Evolutionary conservation across 2,888 invertebrate genomes (phyloP).

Genomic region (Masnerella sp.): DNA sequence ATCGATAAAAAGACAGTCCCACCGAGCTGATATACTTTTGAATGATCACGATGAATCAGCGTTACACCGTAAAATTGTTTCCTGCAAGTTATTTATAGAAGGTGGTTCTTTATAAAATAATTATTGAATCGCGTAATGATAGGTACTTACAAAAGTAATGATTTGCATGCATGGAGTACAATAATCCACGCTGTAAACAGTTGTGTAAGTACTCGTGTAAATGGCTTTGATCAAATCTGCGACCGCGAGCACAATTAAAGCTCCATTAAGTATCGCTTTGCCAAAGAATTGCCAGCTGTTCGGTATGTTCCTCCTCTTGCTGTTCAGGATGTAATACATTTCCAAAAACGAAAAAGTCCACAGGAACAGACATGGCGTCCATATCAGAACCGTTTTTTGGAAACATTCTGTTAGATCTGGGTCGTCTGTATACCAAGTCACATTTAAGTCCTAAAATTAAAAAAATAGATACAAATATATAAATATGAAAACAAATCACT

Average conservation of each 20-base stretch:
- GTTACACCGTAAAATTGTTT: slow-evolving; percentile 25
- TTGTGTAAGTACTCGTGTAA: slow-evolving; percentile 79
- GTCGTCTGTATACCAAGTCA: slow-evolving; percentile 88
- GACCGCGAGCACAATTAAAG: slow-evolving; percentile 83
- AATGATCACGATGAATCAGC: slow-evolving; percentile 45
- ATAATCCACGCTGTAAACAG: slow-evolving; percentile 84
- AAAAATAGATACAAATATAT: no score
- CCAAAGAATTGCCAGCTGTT: slow-evolving; percentile 83
- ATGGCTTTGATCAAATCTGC: slow-evolving; percentile 84
- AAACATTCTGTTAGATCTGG: slow-evolving; percentile 95
- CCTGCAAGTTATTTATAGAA: slow-evolving; percentile 31
- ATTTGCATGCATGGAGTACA: slow-evolving; percentile 89
- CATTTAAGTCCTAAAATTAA: slow-evolving; percentile 82
- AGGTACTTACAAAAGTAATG: slow-evolving; percentile 87
- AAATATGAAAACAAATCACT: no score
- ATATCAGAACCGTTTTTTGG: slow-evolving; percentile 92
- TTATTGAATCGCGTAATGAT: slow-evolving; percentile 36
- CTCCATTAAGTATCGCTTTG: slow-evolving; percentile 83
- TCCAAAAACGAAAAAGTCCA: slow-evolving; percentile 88
- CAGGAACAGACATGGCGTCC: slow-evolving; percentile 91
- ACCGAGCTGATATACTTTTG: slow-evolving; percentile 13
- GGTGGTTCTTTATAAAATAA: slow-evolving; percentile 2
- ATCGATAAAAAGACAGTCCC: neutral
- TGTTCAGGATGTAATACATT: slow-evolving; percentile 85
- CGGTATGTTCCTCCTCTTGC: slow-evolving; percentile 88